A percentile compares a stretch with the other conserved stretches of the same genome.
phyloP scores from a whole-genome alignment of 2,113 vertebrate genomes.

The Macquaria ambigua region DNA sequence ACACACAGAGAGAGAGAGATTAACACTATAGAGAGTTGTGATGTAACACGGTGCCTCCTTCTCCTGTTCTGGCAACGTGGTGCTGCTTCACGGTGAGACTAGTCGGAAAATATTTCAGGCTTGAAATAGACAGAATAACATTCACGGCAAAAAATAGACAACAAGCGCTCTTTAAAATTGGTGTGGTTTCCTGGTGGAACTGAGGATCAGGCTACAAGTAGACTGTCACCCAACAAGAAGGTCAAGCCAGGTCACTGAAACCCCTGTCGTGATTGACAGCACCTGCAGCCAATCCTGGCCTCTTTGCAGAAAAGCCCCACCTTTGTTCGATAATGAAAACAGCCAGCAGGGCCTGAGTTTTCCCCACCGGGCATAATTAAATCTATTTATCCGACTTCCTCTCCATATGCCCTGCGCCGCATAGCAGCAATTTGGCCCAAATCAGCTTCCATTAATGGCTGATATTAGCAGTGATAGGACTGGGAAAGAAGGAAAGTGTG shows the following conservation, averaged over 20 bases:
- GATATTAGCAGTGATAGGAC: slow-evolving; percentile 25
- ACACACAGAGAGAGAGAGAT: slow-evolving; percentile 40
- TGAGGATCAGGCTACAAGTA: slow-evolving; percentile 49
- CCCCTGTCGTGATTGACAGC: slow-evolving; percentile 30
- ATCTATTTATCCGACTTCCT: slow-evolving; percentile 68
- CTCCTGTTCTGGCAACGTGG: slow-evolving; percentile 49
- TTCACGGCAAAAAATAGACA: slow-evolving; percentile 59
- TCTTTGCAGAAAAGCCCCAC: slow-evolving; percentile 1
- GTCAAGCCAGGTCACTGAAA: slow-evolving; percentile 35
- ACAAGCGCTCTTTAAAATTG: slow-evolving; percentile 56
- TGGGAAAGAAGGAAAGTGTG: neutral
- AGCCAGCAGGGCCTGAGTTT: slow-evolving; percentile 38
- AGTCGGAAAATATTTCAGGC: slow-evolving; percentile 70
- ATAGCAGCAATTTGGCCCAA: slow-evolving; percentile 43
- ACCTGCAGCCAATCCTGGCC: slow-evolving; percentile 11
- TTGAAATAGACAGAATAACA: slow-evolving; percentile 59
- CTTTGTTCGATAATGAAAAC: slow-evolving; percentile 37
- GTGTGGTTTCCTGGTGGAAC: slow-evolving; percentile 54
- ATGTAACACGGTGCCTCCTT: slow-evolving; percentile 64
- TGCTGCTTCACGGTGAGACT: slow-evolving; percentile 48
- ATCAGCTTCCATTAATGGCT: slow-evolving; percentile 59
- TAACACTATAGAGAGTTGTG: slow-evolving; percentile 58
- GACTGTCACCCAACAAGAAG: slow-evolving; percentile 34
- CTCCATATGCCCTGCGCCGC: slow-evolving; percentile 38
- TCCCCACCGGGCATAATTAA: slow-evolving; percentile 67